Base-by-base conservation (phyloP, 2,888 invertebrate species). In the Pandemis heparana region DNA sequence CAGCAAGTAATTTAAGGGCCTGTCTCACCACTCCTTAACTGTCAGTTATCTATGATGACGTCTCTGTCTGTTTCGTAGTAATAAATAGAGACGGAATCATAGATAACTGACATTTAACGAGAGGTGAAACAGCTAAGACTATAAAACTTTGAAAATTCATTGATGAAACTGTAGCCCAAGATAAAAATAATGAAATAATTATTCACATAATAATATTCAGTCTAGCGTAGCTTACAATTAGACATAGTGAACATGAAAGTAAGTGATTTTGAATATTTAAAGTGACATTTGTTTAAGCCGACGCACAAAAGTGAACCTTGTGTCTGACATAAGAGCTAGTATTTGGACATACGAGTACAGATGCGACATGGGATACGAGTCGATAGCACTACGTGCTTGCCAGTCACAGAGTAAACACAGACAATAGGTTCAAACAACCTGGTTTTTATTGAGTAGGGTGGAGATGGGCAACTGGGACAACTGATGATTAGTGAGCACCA, bases 311-410 rank as follows among this genome's bases (percentile, higher is more conserved):
- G 70, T 71, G 70, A 48, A 23, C 51, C 51, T 53, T 32, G 56
- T 56, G 23, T 56, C 53, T 53, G 56, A 56, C 56, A 56, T 12
- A 3, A 56, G 23, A 56, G 56, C 56, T 23, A 56, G 18, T 18
- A 16, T 10, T n/a, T 48, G 48, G 56, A 23, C n/a, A 18, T 23
- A 18, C 10, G n/a, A 4, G 23, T 18, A 23, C 12, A 18, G 56
- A 56, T 56, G 23, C 39, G 10, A n/a, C n/a, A 71, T 32, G 59
- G 23, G 16, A 48, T n/a, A 63, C 23, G 23, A 59, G 51, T 61
- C 74, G 64, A 63, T 43, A 69, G 51, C 70, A 70, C 74, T 60
- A 53, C n/a, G 62, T 61, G 62, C 10, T 56, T 5, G 4, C 8
- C 18, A 9, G 51, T 16, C 18, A 53, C 7, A 53, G 53, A 53